Evolutionary conservation across 2,888 invertebrate species (phyloP).

Genomic region (Pyrgus malvae): DNA sequence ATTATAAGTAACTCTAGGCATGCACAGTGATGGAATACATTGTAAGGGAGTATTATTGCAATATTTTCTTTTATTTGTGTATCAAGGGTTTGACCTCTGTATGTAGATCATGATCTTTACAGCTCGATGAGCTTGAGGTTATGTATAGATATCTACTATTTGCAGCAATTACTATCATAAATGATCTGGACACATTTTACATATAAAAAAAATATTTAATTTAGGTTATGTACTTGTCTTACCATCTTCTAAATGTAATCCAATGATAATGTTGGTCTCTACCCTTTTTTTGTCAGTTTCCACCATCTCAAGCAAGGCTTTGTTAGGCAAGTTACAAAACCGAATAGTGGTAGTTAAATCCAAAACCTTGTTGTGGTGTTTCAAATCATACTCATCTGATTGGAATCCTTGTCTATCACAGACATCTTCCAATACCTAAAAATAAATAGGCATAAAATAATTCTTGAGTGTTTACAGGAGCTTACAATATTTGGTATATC

Average conservation of each 20-base stretch:
- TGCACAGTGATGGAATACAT: too few species aligned
- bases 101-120: too few species aligned
- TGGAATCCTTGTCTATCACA: conserved; percentile 89
- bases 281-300: conserved; percentile 84
- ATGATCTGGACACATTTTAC: too few species aligned
- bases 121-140: too few species aligned
- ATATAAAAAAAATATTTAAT: background rate
- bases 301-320: conserved; percentile 93
- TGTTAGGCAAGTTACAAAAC: conserved; percentile 94
- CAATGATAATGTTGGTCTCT: conserved; percentile 86
- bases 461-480: too few species aligned
- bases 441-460: background rate
- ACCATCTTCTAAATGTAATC: conserved; percentile 90
- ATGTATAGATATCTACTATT: too few species aligned
- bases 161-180: too few species aligned
- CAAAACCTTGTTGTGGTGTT: conserved; percentile 89
- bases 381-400: conserved; percentile 89
- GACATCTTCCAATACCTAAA: conserved; percentile 91
- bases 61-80: too few species aligned
- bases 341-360: conserved; percentile 90
- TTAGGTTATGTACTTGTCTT: conserved; percentile 29
- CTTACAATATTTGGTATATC: too few species aligned
- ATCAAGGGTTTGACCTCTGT: too few species aligned
- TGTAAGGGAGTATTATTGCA: too few species aligned
- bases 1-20: too few species aligned